These are phyloP conservation scores for Hystrix brachyura DNA, from an alignment of 2,113 vertebrate genomes.

Conservation along the genomic window DNA sequence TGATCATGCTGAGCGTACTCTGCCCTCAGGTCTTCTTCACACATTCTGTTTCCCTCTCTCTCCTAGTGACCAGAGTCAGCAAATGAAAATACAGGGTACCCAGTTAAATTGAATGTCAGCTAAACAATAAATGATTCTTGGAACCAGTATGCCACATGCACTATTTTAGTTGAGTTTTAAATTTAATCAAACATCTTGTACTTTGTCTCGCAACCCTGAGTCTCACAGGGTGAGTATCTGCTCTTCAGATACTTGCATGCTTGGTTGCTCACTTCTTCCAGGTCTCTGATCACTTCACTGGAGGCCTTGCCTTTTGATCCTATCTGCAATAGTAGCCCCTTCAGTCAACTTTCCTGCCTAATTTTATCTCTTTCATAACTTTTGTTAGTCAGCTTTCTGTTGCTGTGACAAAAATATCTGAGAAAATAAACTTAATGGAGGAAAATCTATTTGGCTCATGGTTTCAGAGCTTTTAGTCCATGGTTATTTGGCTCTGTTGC, in stretches of 20 bases:
- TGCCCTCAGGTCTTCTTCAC: not conserved
- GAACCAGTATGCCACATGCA: not conserved
- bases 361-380: not conserved
- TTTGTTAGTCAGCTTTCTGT: not conserved
- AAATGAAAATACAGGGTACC: not conserved
- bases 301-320: not conserved
- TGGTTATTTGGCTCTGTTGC: not conserved
- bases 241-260: fast-evolving
- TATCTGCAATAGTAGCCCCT: too few relatives aligned
- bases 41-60: not conserved
- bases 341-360: not conserved
- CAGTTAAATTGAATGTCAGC: not conserved
- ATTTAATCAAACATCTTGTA: not conserved
- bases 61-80: not conserved
- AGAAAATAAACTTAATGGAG: not conserved
- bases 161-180: not conserved
- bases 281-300: not conserved
- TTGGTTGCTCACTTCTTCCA: too few relatives aligned
- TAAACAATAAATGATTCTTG: slow-evolving; percentile 12
- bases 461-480: not conserved
- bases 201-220: not conserved
- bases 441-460: not conserved
- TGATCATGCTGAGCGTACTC: not conserved
- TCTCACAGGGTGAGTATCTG: too few relatives aligned
- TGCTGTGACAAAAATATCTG: not conserved